A percentile compares a stretch with the other conserved stretches of the same genome.
Conservation (phyloP, 2,113 vertebrate species). For the Aplodontia rufa region DNA sequence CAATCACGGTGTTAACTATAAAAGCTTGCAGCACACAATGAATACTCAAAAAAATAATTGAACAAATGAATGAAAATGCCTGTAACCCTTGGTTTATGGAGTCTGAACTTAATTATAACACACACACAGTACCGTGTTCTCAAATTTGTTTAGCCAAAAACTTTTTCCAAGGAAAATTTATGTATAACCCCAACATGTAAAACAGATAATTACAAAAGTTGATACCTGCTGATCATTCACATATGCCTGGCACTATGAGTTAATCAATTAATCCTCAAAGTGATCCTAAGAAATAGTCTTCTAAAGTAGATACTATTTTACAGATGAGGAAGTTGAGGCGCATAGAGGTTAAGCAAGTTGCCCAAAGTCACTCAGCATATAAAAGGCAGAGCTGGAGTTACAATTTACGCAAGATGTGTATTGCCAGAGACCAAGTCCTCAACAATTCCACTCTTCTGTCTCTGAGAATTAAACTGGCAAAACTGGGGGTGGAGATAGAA, state of each 20-base stretch:
- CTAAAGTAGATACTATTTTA: not conserved
- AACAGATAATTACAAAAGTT: not conserved
- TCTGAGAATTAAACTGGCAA: not conserved
- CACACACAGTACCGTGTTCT: not conserved
- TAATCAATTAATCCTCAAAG: slow-evolving; percentile 44
- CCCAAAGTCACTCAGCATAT: not conserved
- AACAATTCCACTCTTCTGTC: not conserved
- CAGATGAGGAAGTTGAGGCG: not conserved
- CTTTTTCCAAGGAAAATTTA: not conserved
- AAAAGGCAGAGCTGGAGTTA: not conserved
- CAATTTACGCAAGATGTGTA: not conserved
- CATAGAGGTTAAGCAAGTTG: not conserved
- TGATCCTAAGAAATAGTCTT: slow-evolving; percentile 13
- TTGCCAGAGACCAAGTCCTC: not conserved
- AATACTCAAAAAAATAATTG: slow-evolving; percentile 4
- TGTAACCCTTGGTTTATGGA: slow-evolving; percentile 13
- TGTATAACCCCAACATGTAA: not conserved
- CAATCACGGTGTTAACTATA: not conserved
- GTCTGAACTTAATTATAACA: slow-evolving; percentile 28
- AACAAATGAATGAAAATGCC: slow-evolving; percentile 20
- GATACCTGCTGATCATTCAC: not conserved
- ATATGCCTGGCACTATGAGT: not conserved
- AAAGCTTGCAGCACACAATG: slow-evolving; percentile 1
- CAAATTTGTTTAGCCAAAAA: slow-evolving; percentile 40
- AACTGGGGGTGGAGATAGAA: not conserved